Base-by-base conservation (phyloP, 2,797 vertebrate genomes). In the Spinus pinus region DNA sequence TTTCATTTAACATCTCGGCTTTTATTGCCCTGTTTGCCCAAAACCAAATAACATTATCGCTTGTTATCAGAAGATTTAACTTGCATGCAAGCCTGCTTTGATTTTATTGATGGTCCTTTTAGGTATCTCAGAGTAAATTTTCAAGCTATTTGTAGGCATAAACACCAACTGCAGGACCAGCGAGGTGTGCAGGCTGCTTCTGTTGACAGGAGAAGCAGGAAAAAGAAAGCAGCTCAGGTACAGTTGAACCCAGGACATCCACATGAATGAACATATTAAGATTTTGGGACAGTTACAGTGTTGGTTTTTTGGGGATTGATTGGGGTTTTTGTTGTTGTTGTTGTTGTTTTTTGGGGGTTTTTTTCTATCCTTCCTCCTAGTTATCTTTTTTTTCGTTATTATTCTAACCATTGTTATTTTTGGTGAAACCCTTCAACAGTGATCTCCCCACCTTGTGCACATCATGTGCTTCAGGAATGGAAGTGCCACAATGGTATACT, bases 1-100 rank as follows among this genome's bases (percentile, higher is more conserved):
- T 82, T 90, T 95, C 94, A 96, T 96, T 96, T 96, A 94, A 77
- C 53, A 81, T 62, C 80, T 79, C 70, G 25, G 56, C 54, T 95
- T 94, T 93, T 93, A 96, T 93, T 90, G 69, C 27, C 62, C 46
- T 86, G 64, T 88, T 88, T 89, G 39, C 74, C 53, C 61, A 56
- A 93, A 96, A 92, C 84, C 80, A 96, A 95, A 96, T 85, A 96
- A 81, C 51, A 49, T 88, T 62, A 87, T 50, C 19, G 7, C 88
- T 90, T 60, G 78, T 88, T 86, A 86, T 71, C 84, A 77, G 81
- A 88, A 95, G 71, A 95, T 75, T 87, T 66, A 64, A 49, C 53
- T 81, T 81, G 51, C 46, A 60, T 56, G 81, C 54, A 92, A 91
- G 81, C 31, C 22, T 77, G 42, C 56, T 94, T 94, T 93, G 88